These are phyloP conservation scores for Glareola pratincola DNA, from an alignment of 2,113 vertebrate species.

Conservation along the genomic window DNA sequence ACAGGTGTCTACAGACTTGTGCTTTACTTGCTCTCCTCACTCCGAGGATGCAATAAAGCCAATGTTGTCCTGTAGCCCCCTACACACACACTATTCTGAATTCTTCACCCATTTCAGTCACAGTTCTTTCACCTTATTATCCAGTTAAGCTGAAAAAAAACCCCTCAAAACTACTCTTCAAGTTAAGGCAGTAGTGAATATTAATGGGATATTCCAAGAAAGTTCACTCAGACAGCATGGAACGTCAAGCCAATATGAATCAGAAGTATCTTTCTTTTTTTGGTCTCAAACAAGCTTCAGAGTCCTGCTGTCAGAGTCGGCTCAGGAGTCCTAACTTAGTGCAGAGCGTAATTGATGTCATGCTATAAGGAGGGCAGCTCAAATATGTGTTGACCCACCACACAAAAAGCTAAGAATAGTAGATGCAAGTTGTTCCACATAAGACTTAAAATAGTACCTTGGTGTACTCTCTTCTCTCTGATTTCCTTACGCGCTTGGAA, in stretches of 20 bases:
- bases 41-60: background rate
- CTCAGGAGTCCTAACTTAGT: background rate
- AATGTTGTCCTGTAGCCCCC: background rate
- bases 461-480: background rate
- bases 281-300: background rate
- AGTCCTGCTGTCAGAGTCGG: background rate
- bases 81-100: background rate
- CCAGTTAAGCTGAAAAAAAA: background rate
- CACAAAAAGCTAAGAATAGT: conserved; percentile 36
- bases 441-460: background rate
- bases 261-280: background rate
- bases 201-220: background rate
- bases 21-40: background rate
- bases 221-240: background rate
- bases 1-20: rapidly evolving
- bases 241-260: rapidly evolving
- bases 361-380: background rate
- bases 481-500: rapidly evolving
- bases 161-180: too few relatives aligned
- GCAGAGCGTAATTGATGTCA: background rate
- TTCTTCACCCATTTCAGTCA: background rate
- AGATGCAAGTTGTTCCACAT: background rate
- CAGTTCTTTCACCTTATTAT: background rate
- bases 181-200: background rate
- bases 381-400: background rate